Evolutionary conservation across 2,797 vertebrate species (phyloP), one percentile per base, ranked within the genome.

Genomic region (Chelon labrosus): DNA sequence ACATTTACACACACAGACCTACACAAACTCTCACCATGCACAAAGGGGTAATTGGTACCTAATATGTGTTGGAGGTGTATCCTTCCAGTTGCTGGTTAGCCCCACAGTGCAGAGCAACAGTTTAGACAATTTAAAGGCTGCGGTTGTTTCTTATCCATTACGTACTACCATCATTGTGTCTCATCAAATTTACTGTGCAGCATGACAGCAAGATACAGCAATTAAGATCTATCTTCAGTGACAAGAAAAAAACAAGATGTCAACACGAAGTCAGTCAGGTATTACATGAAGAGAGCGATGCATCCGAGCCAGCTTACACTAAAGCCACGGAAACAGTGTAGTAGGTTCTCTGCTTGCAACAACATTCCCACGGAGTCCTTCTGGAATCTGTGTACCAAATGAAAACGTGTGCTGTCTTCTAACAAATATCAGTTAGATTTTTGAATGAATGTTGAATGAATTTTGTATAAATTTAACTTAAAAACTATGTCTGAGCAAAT

Each of bases 1-100:
- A 44, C 44, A 22, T n/a, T n/a, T 51, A 79, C 54, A 78, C 83
- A 68, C 58, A 72, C 62, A 20, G 39, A 25, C 47, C 41, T 2
- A 63, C 42, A 56, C 56, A 53, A 37, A 53, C 41, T 20, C 50
- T 25, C 50, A 68, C 59, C 68, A 42, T 20, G 65, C 70, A 67
- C 56, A 70, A 14, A 58, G 12, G 22, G 52, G 44, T 66, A 63
- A 80, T 20, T 61, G 31, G 10, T 19, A 17, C 10, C 46, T 58
- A 52, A 51, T 44, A 37, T 47, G 44, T 61, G n/a, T 8, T 2
- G n/a, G 6, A 63, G 17, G 22, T 31, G 25, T 42, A 22, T 69
- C 65, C 17, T 52, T 16, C 52, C 17, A 10, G n/a, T 12, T 57
- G 11, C 12, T 42, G 17, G 31, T 74, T 77, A 14, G 39, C 56